phyloP scores from a whole-genome alignment of 2,113 vertebrate genomes.

The Bungarus multicinctus region DNA sequence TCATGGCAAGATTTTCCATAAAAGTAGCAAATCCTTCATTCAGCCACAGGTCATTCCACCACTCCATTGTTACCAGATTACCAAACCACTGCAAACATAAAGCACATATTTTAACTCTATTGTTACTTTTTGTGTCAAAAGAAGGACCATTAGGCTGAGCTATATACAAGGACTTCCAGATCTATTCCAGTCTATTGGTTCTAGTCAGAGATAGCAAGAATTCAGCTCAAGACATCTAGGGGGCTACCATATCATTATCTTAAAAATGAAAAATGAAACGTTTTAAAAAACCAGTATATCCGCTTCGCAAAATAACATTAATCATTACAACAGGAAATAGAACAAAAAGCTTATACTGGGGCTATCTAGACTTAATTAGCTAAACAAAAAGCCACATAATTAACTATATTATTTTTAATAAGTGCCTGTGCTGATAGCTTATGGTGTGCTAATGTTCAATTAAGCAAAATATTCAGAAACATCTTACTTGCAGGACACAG shows the following conservation, averaged over 20 bases:
- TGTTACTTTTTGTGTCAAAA: neutral
- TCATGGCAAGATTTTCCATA: conserved; percentile 88
- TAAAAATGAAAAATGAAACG: neutral
- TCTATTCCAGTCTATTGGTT: neutral
- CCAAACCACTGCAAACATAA: conserved; percentile 88
- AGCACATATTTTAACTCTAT: neutral
- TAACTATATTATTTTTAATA: neutral
- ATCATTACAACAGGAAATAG: neutral
- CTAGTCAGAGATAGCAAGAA: neutral
- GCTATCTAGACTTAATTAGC: neutral
- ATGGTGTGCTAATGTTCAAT: neutral
- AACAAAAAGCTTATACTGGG: neutral
- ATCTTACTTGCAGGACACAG: neutral
- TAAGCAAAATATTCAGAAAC: neutral
- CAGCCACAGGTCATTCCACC: conserved; percentile 97
- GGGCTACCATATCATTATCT: neutral
- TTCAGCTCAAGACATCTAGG: neutral
- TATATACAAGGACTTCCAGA: neutral
- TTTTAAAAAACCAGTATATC: neutral
- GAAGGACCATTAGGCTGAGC: neutral
- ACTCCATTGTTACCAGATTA: conserved; percentile 94
- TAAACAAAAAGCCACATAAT: neutral
- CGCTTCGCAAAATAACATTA: neutral
- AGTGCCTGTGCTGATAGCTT: neutral
- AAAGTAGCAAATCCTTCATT: conserved; percentile 98